Base-by-base conservation (phyloP, 2,888 invertebrate species). In the Chrysolina americana region DNA sequence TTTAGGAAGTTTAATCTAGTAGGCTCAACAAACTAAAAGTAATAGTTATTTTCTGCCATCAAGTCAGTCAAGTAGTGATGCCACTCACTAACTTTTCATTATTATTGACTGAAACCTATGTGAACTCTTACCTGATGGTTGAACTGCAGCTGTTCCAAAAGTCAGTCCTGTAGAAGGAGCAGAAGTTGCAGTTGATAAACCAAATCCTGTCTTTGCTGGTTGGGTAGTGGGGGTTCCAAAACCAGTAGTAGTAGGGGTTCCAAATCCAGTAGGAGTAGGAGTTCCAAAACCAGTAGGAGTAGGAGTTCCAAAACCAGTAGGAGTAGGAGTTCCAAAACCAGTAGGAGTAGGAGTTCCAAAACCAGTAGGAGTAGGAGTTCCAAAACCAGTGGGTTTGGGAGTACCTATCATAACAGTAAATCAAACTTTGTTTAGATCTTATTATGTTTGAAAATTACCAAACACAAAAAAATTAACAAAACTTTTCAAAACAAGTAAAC, bases 121-220 rank as follows among this genome's bases (percentile, higher is more conserved):
- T 28, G 9, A 50, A 9, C 6, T 59, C n/a, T 59, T 59, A 59
- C 59, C 59, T 59, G 59, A 21, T 44, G 68, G 17, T n/a, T 76
- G 19, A 17, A 83, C 73, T 10, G 84, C 62, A 13, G 85, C 36
- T 13, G 81, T 65, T 36, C 84, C 84, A 76, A 86, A 86, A 36
- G 78, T 72, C 71, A 84, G 78, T 17, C 85, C 82, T 23, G 79
- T 79, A 9, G 84, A 71, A 11, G 83, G 74, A 13, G 86, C 79
- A 64, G 82, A 41, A n/a, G 80, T 75, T 56, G 50, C 62, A n/a
- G 79, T 66, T 5, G 70, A 21, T 48, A 83, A 82, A 65, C 71
- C 76, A 23, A 83, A 77, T 21, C 81, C 78, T 48, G 76, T 74
- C 21, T 74, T 71, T 11, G 76, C 19, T 44, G 74, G 69, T 59